phyloP scores from a whole-genome alignment of 2,113 vertebrate genomes.

The Catagonus wagneri region DNA sequence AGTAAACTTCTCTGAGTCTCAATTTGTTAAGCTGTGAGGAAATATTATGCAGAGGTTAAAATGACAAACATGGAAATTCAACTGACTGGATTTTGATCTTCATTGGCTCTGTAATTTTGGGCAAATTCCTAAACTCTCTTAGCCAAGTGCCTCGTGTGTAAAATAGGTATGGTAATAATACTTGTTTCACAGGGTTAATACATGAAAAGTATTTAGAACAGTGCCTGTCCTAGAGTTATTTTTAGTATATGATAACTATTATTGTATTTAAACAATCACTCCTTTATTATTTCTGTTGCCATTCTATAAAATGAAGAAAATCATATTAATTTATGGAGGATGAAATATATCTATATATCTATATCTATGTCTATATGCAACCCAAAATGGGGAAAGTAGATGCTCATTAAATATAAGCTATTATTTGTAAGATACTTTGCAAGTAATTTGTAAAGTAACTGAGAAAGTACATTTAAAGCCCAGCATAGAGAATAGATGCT shows the following conservation, averaged over 20 bases:
- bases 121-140: neutral
- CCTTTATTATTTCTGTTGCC: slow-evolving; percentile 38
- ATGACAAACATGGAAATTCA: neutral
- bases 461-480: neutral
- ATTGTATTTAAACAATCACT: neutral
- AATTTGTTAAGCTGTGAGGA: neutral
- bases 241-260: neutral
- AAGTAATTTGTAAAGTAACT: slow-evolving; percentile 8
- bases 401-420: neutral
- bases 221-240: neutral
- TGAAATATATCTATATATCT: neutral
- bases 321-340: neutral
- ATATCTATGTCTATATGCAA: neutral
- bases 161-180: neutral
- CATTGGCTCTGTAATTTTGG: neutral
- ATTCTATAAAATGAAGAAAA: slow-evolving; percentile 33
- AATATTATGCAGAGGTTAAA: neutral
- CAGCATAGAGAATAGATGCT: neutral
- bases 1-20: neutral
- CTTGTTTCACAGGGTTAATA: neutral
- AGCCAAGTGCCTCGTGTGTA: neutral
- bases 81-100: neutral
- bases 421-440: neutral
- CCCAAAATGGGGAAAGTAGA: neutral
- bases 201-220: neutral